Conservation (phyloP, 1,140 invertebrate genomes). For the Hypsibius dujardini region DNA sequence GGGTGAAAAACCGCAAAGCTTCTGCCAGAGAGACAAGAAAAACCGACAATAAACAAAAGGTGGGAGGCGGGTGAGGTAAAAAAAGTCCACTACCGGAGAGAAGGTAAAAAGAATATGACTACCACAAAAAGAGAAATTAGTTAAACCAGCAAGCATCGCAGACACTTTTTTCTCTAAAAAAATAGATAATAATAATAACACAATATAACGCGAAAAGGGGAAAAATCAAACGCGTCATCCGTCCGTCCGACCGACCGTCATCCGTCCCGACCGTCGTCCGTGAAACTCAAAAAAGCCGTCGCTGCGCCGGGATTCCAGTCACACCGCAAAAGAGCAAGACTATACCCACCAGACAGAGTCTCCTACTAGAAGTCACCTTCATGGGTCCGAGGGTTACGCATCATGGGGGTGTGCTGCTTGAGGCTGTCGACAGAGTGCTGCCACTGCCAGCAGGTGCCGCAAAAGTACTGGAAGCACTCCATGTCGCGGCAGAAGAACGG, state of each 20-base stretch:
- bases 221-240: no score
- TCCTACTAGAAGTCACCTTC: background rate
- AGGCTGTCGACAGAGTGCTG: slow-evolving; percentile 51
- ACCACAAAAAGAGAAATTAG: background rate
- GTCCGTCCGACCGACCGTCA: no score
- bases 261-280: no score
- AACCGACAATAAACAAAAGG: no score
- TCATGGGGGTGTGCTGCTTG: slow-evolving; percentile 60
- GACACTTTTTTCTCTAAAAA: no score
- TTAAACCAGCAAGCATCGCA: background rate
- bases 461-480: slow-evolving; percentile 75
- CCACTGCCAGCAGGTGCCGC: slow-evolving; percentile 72
- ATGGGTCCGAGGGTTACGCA: slow-evolving; percentile 37
- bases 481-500: slow-evolving; percentile 85
- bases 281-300: background rate
- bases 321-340: background rate
- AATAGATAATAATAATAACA: background rate
- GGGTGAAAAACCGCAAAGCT: no score
- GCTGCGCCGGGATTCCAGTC: background rate
- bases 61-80: no score
- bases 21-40: no score
- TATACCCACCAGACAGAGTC: background rate
- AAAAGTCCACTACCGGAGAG: no score
- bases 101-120: no score
- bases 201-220: background rate